Conservation (phyloP, 2,113 vertebrate genomes). For the Nipponia nippon region DNA sequence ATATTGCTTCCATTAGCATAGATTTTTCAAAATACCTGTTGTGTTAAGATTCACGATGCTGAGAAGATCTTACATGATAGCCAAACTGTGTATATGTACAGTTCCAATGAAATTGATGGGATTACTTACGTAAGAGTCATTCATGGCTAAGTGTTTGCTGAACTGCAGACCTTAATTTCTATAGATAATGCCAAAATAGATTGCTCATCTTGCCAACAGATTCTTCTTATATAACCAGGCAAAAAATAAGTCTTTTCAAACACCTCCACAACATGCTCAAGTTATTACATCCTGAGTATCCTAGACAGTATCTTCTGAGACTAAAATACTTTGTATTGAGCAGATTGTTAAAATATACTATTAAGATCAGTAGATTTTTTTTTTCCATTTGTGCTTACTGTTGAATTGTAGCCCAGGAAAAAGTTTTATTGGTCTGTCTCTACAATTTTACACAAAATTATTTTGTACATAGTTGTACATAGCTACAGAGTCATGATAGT, state of each 20-base stretch:
- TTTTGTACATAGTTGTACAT: neutral
- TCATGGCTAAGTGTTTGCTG: neutral
- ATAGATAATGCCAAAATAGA: neutral
- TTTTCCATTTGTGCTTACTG: neutral
- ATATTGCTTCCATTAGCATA: neutral
- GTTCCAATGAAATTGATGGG: neutral
- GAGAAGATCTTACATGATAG: neutral
- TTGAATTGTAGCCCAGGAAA: neutral
- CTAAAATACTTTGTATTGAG: neutral
- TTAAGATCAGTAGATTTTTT: neutral
- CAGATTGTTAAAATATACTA: neutral
- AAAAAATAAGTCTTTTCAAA: neutral
- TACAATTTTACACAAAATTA: neutral
- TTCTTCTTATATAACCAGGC: slow-evolving; percentile 36
- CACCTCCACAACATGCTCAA: neutral
- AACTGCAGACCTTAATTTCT: neutral
- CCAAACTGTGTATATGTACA: too few species aligned
- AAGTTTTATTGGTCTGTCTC: neutral
- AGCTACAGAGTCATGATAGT: neutral
- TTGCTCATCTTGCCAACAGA: neutral
- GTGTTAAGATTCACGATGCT: neutral
- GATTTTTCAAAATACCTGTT: neutral
- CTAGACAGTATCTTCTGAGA: neutral
- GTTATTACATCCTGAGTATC: neutral
- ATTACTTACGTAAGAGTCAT: neutral